A percentile compares a stretch with the other conserved stretches of the same genome.
Conservation (phyloP, 53 echinoderm and acorn worm genomes). For the Actinopyga echinites region DNA sequence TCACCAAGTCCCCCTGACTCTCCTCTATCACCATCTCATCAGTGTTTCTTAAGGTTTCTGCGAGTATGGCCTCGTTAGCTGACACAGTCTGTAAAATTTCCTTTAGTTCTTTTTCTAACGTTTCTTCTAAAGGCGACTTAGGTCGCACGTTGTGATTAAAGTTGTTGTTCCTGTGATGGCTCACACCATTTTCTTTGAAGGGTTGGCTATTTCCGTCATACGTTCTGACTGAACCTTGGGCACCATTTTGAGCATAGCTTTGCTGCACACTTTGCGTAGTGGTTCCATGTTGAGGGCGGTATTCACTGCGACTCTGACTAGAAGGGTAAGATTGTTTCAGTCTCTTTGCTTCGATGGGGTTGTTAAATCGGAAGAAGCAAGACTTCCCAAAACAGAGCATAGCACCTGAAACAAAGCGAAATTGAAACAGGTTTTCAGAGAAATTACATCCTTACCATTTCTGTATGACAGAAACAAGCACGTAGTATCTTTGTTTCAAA, state of each 20-base stretch:
- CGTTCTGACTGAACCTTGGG: background rate
- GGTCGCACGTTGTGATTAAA: slow-evolving; percentile 76
- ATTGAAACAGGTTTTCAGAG: too few species aligned
- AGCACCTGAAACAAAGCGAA: slow-evolving; percentile 63
- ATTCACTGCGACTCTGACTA: slow-evolving; percentile 46
- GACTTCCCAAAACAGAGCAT: slow-evolving; percentile 98
- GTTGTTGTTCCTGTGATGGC: slow-evolving; percentile 55
- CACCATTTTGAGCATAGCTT: background rate
- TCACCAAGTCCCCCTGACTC: background rate
- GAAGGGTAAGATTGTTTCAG: slow-evolving; percentile 52
- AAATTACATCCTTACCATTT: too few species aligned
- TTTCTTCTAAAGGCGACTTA: slow-evolving; percentile 63
- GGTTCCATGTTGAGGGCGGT: slow-evolving; percentile 16
- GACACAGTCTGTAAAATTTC: slow-evolving; percentile 90
- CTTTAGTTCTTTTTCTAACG: slow-evolving; percentile 75
- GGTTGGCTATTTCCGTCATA: background rate
- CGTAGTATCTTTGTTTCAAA: too few species aligned
- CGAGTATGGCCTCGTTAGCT: slow-evolving; percentile 64
- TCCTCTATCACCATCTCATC: slow-evolving; percentile 58
- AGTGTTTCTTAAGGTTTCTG: slow-evolving; percentile 66
- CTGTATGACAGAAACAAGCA: too few species aligned
- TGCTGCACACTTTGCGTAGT: background rate
- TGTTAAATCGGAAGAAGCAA: slow-evolving; percentile 89
- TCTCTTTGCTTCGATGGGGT: slow-evolving; percentile 80
- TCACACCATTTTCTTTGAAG: background rate